Percentiles rank a stretch among this genome's conserved stretches.
Evolutionary conservation across 2,888 invertebrate species (phyloP).

Genomic region (Acutogordius australiensis): DNA sequence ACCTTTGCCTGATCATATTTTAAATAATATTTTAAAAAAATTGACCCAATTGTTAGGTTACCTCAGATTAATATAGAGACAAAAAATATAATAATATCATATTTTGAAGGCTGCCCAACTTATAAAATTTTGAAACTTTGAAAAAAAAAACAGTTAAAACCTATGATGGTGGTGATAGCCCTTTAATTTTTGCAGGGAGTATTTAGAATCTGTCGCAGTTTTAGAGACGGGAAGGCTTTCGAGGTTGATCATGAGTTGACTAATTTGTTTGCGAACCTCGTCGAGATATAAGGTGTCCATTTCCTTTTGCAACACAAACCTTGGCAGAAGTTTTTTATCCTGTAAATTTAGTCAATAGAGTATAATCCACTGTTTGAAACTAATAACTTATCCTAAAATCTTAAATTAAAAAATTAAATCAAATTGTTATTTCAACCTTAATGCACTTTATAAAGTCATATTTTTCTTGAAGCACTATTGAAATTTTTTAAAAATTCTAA

Average conservation of each 20-base stretch:
- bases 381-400: too few relatives aligned
- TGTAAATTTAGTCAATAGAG: conserved; percentile 26
- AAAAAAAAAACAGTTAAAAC: too few relatives aligned
- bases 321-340: conserved; percentile 89
- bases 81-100: conserved; percentile 12
- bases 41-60: background rate
- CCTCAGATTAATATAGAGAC: conserved; percentile 12
- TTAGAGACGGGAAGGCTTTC: conserved; percentile 88
- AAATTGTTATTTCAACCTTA: too few relatives aligned
- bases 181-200: conserved; percentile 42
- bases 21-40: too few relatives aligned
- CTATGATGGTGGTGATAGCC: conserved; percentile 60
- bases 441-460: too few relatives aligned
- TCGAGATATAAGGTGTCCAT: conserved; percentile 98
- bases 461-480: too few relatives aligned
- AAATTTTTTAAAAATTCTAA: too few relatives aligned
- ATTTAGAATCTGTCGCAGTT: conserved; percentile 58
- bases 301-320: conserved; percentile 82
- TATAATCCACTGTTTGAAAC: too few relatives aligned
- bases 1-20: too few relatives aligned
- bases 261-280: conserved; percentile 84
- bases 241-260: conserved; percentile 85
- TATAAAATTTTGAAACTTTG: conserved; percentile 17
- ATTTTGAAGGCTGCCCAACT: conserved; percentile 12
- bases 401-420: too few relatives aligned